phyloP scores from a whole-genome alignment of 1,140 invertebrate genomes.

The Anagrus nilaparvatae region DNA sequence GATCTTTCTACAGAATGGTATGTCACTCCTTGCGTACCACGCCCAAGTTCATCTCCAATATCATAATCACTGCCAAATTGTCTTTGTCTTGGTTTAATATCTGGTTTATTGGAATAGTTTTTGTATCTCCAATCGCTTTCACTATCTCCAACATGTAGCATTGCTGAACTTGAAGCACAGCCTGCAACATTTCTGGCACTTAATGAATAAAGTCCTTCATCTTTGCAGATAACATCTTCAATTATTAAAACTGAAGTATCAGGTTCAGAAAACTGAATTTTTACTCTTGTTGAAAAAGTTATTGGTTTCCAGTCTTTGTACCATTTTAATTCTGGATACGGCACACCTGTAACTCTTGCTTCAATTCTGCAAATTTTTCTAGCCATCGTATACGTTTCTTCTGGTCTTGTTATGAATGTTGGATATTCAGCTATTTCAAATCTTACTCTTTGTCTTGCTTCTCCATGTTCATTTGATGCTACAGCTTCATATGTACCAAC shows the following conservation, averaged over 20 bases:
- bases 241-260: constrained; percentile 76
- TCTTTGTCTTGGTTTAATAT: constrained; percentile 54
- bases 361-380: constrained; percentile 65
- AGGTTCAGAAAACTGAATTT: constrained; percentile 75
- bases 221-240: constrained; percentile 75
- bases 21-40: constrained; percentile 80
- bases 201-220: constrained; percentile 89
- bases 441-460: constrained; percentile 70
- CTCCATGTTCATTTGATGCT: constrained; percentile 86
- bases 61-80: constrained; percentile 79
- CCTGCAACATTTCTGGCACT: constrained; percentile 89
- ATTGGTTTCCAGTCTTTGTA: constrained; percentile 94
- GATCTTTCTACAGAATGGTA: constrained; percentile 79
- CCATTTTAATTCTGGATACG: constrained; percentile 92
- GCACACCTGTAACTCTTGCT: constrained; percentile 80
- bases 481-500: constrained; percentile 90
- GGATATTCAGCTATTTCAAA: constrained; percentile 88
- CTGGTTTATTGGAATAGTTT: constrained; percentile 57
- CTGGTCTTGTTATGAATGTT: constrained; percentile 72
- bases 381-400: constrained; percentile 69
- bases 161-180: constrained; percentile 76
- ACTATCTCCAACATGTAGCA: constrained; percentile 83
- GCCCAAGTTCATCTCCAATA: constrained; percentile 85
- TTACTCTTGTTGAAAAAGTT: constrained; percentile 66
- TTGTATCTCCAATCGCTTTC: constrained; percentile 62